Evolutionary conservation across 2,888 invertebrate species (phyloP), one percentile per base, ranked within the genome.

Genomic region (Pedicia rivosa): DNA sequence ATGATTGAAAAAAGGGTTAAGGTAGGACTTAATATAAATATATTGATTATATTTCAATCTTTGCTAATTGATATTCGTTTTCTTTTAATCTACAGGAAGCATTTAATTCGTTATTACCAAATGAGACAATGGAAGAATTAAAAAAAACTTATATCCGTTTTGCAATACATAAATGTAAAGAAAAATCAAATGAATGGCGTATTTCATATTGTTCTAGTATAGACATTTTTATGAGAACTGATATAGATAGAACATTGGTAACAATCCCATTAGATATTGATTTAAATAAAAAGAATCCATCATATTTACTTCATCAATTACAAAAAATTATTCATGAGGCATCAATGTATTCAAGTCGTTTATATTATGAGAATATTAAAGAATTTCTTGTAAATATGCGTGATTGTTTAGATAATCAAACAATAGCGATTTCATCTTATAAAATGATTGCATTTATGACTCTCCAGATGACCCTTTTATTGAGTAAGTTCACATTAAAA

Each of bases 171-270:
- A 63, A 64, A 47, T 66, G 68, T 5, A 49, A 51, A 26, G 60
- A 64, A 12, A 63, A 69, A 35, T 62, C 73, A 15, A 52, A 62
- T 29, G 64, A 70, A 20, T 76, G 74, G 74, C 57, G 67, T 2
- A 54, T 61, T 14, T 55, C 64, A 1, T 70, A 72, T 43, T 52
- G 70, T 1, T 53, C 47, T 30, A 40, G 42, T 39, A 38, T 48
- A 42, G 53, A 48, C 14, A 48, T 62, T 12, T 62, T 61, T 39
- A 47, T 47, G 3, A 62, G 59, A 44, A 56, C 61, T 37, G 53
- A 62, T 26, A 53, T 55, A 16, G 35, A n/a, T n/a, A n/a, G n/a
- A n/a, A n/a, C n/a, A 30, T 27, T 26, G 10, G 7, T 35, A 6
- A 42, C 47, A 4, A 48, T 49, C 2, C 45, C 44, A 15, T 40